Evolutionary conservation across 2,888 invertebrate species (phyloP), one percentile per base, ranked within the genome.

Genomic region (Scaptomyza parva): DNA sequence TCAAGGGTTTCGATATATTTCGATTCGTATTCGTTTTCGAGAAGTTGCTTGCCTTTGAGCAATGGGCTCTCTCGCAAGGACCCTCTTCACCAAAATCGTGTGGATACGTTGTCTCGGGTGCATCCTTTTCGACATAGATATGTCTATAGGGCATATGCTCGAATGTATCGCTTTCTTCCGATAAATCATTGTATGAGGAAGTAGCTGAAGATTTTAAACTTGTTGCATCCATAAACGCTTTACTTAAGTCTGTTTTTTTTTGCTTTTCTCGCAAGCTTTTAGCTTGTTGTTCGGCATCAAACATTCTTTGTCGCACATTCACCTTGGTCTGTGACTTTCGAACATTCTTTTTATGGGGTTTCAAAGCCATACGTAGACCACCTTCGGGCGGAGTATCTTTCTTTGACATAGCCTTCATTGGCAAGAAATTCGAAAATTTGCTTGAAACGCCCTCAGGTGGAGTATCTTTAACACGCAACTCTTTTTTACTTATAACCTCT

Each of bases 101-200:
- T 0, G 61, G 55, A 58, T 82, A 85, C 0, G n/a, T 2, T 2
- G 26, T 22, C 47, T 82, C 86, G 0, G 86, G 60, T 0, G 61
- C 70, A 0, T 79, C 54, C 14, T 54, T 45, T 1, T 82, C 82
- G 1, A 62, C 59, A 35, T 82, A 82, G 12, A 63, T 60, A n/a
- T 79, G 77, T 3, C 86, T 65, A 14, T 85, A 71, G 11, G 82
- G 82, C 20, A 82, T 85, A 28, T 77, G 74, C 0, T 47, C 65
- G 18, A 70, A 82, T 0, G 54, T 43, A 17, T 82, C 74, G 33
- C 66, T 68, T 3, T 62, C 39, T 0, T 50, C 22, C n/a, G 54
- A 62, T 9, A 61, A 39, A 1, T 48, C 22, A 0, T 22, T 12
- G 5, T 37, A 40, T 0, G 51, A 47, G 6, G 57, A 57, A 9